phyloP scores from a whole-genome alignment of 2,888 invertebrate genomes.

The Drosophila ezoana region DNA sequence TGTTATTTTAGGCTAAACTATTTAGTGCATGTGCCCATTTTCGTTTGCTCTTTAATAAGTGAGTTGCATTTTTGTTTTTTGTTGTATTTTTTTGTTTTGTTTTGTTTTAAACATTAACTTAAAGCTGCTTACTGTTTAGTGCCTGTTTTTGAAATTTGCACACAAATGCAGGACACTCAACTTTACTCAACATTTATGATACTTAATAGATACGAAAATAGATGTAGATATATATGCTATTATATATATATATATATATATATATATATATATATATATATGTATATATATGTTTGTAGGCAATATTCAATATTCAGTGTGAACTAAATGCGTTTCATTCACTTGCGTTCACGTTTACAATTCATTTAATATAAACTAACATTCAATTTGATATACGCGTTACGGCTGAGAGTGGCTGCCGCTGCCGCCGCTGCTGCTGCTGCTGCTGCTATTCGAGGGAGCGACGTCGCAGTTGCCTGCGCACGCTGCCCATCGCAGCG shows the following conservation, averaged over 20 bases:
- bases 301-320: constrained; percentile 62
- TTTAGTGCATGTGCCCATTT: constrained; percentile 68
- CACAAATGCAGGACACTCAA: constrained; percentile 53
- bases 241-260: too few species aligned
- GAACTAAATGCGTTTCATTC: constrained; percentile 71
- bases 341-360: constrained; percentile 46
- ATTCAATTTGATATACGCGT: constrained; percentile 56
- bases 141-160: constrained; percentile 30
- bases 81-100: constrained; percentile 7
- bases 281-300: constrained; percentile 25
- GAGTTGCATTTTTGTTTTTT: constrained; percentile 43
- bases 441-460: constrained; percentile 73
- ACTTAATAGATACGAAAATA: constrained; percentile 55
- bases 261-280: too few species aligned
- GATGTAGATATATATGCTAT: constrained; percentile 23
- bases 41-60: constrained; percentile 56
- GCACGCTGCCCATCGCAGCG: constrained; percentile 71
- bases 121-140: constrained; percentile 66
- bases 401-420: constrained; percentile 5
- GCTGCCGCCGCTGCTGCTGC: constrained; percentile 5
- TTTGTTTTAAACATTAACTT: constrained; percentile 66
- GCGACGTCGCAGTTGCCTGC: constrained; percentile 67
- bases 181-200: constrained; percentile 65
- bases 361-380: constrained; percentile 81
- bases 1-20: constrained; percentile 66